Evolutionary conservation across 53 echinoderm and acorn worm species (phyloP).

Genomic region (Hippasteria phrygiana): DNA sequence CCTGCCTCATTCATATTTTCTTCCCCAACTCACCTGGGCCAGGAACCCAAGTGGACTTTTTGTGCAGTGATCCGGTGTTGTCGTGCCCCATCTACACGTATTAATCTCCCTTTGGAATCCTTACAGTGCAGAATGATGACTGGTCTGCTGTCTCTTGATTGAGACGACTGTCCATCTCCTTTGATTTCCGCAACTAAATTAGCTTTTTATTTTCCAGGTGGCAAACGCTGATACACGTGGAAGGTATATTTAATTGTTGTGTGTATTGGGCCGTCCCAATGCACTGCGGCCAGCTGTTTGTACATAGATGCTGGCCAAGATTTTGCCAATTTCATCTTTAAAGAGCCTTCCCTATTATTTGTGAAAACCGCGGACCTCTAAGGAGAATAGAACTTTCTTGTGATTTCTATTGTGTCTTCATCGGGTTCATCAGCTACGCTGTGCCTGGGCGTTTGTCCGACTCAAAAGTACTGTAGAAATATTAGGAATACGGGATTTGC

Average conservation of each 20-base stretch:
- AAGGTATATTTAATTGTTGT: slow-evolving; percentile 25
- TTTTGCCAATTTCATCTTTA: not conserved
- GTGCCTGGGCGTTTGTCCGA: too few relatives aligned
- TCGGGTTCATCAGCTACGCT: too few relatives aligned
- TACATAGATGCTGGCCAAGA: not conserved
- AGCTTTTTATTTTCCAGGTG: not conserved
- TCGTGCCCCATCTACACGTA: not conserved
- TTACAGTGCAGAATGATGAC: not conserved
- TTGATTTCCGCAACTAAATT: slow-evolving; percentile 24
- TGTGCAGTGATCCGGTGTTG: not conserved
- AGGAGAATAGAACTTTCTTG: too few relatives aligned
- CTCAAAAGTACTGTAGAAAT: too few relatives aligned
- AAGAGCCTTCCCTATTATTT: too few relatives aligned
- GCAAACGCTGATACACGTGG: not conserved
- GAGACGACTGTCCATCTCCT: not conserved
- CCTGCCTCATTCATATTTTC: not conserved
- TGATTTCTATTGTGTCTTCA: too few relatives aligned
- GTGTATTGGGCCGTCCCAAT: slow-evolving; percentile 17
- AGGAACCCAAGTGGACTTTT: not conserved
- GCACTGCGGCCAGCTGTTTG: not conserved
- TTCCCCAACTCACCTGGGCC: not conserved
- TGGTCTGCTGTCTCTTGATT: not conserved
- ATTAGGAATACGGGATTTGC: too few relatives aligned
- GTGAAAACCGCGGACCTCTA: too few relatives aligned
- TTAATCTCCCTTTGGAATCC: not conserved